Percentiles rank a stretch among this genome's conserved stretches.
Evolutionary conservation across 2,113 vertebrate genomes (phyloP).

Genomic region (Mustelus asterias): DNA sequence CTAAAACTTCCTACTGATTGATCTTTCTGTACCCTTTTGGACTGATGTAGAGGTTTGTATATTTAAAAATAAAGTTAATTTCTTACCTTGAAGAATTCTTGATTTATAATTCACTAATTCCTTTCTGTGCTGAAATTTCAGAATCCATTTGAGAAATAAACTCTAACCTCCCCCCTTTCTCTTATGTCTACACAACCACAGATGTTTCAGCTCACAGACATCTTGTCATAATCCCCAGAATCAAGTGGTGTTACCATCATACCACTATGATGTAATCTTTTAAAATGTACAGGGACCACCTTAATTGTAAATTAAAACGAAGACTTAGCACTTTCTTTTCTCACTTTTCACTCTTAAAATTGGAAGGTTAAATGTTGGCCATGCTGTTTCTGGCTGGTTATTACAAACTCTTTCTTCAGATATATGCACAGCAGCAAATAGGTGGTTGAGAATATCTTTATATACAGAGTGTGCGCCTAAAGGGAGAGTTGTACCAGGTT

Average conservation of each 20-base stretch:
- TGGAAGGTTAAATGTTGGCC: not conserved
- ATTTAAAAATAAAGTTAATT: not conserved
- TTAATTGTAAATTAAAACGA: slow-evolving; percentile 5
- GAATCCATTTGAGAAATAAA: not conserved
- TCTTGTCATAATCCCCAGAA: not conserved
- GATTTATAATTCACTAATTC: not conserved
- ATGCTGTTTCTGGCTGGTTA: not conserved
- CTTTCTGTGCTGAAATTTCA: not conserved
- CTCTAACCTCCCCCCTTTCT: not conserved
- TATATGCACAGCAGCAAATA: not conserved
- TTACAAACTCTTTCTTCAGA: not conserved
- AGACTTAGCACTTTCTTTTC: not conserved
- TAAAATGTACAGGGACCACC: not conserved
- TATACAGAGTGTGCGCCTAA: not conserved
- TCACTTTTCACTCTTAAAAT: not conserved
- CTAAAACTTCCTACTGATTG: not conserved
- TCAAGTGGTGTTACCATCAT: not conserved
- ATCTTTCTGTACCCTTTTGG: not conserved
- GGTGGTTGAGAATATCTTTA: not conserved
- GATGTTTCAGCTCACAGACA: not conserved
- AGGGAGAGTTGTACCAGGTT: not conserved
- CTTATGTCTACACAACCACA: not conserved
- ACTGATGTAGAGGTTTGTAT: not conserved
- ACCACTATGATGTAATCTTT: not conserved
- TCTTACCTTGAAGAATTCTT: not conserved